Conservation (phyloP, 2,113 vertebrate species). For the Lophochroa leadbeateri region DNA sequence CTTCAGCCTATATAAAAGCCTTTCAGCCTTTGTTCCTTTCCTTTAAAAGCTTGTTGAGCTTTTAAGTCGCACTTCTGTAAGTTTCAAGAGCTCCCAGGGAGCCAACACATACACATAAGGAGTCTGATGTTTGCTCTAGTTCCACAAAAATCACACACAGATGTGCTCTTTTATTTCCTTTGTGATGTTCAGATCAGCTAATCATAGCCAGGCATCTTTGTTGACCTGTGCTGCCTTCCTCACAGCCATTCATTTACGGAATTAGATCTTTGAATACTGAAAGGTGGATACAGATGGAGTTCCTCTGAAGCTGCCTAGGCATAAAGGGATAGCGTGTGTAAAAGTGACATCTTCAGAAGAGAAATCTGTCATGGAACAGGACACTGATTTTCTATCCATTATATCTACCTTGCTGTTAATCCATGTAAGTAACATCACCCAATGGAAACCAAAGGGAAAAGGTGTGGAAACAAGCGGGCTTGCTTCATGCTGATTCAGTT, state of each 20-base stretch:
- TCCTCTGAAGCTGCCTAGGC: background rate
- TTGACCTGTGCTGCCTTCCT: background rate
- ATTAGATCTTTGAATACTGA: background rate
- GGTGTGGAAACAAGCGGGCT: background rate
- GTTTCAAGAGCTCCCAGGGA: constrained; percentile 9
- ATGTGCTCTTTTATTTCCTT: constrained; percentile 1
- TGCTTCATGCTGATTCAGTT: background rate
- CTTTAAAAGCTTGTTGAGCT: background rate
- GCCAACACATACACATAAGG: background rate
- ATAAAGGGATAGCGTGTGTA: background rate
- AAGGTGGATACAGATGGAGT: background rate
- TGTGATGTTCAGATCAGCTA: constrained; percentile 6
- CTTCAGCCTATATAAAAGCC: background rate
- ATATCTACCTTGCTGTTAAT: background rate
- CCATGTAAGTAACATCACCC: background rate
- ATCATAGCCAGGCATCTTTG: background rate
- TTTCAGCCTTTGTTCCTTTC: background rate
- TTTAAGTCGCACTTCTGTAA: background rate
- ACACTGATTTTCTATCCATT: background rate
- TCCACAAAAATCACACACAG: background rate
- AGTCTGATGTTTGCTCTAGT: background rate
- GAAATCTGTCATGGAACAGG: background rate
- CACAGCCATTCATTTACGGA: background rate
- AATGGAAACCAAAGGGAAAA: background rate
- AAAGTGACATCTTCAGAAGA: background rate